A percentile compares a stretch with the other conserved stretches of the same genome.
These are phyloP conservation scores for Garra rufa DNA, from an alignment of 2,113 vertebrate species.

Conservation along the genomic window DNA sequence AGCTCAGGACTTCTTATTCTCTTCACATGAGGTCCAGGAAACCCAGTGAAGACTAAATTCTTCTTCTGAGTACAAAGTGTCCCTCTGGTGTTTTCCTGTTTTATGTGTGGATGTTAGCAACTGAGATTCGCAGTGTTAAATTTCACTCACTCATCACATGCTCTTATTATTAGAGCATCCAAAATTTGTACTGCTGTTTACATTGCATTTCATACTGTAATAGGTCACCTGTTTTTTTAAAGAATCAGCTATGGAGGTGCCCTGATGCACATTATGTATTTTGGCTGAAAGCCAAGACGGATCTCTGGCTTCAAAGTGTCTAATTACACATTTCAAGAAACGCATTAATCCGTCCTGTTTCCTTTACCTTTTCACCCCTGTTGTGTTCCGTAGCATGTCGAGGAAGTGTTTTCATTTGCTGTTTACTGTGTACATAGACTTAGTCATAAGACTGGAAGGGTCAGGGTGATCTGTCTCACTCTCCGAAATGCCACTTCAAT, in stretches of 20 bases:
- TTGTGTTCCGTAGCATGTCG: not conserved
- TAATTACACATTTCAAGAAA: conserved; percentile 4
- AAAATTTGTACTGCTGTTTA: not conserved
- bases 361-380: conserved; percentile 16
- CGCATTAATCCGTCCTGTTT: not conserved
- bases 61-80: conserved; percentile 15
- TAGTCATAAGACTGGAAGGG: conserved; percentile 60
- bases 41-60: not conserved
- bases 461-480: conserved; percentile 52
- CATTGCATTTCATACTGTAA: not conserved
- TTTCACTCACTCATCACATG: not conserved
- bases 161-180: not conserved
- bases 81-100: not conserved
- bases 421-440: conserved; percentile 72
- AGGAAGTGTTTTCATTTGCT: conserved; percentile 32
- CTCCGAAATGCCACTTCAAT: conserved; percentile 1
- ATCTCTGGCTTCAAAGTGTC: conserved; percentile 23
- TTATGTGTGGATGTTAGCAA: conserved; percentile 6
- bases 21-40: conserved; percentile 10
- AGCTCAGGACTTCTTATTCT: conserved; percentile 42
- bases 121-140: conserved; percentile 9
- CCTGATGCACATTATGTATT: not conserved
- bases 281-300: not conserved
- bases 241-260: not conserved
- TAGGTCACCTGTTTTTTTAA: not conserved